Percentiles rank a stretch among this genome's conserved stretches.
These are phyloP conservation scores for Typhlichthys subterraneus DNA, from an alignment of 2,797 vertebrate genomes.

Conservation along the genomic window DNA sequence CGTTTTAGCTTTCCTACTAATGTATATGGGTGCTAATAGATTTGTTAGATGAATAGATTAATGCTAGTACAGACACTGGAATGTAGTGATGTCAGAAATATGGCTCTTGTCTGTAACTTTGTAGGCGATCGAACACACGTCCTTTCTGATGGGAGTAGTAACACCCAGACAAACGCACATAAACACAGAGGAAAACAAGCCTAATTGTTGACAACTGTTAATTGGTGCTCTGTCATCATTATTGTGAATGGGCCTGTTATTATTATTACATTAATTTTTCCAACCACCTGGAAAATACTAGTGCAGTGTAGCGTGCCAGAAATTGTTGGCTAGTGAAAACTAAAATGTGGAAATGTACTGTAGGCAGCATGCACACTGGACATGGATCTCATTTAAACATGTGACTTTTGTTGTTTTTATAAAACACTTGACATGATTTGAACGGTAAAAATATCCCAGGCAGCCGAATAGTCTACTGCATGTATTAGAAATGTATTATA, in stretches of 20 bases:
- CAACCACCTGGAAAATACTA: not conserved
- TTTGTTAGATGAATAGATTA: too few relatives aligned
- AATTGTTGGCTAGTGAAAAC: constrained; percentile 15
- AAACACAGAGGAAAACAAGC: too few relatives aligned
- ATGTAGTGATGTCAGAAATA: constrained; percentile 2
- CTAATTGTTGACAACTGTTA: not conserved
- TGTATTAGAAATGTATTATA: not conserved
- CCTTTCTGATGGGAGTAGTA: too few relatives aligned
- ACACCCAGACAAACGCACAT: too few relatives aligned
- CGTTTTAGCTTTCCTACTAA: too few relatives aligned
- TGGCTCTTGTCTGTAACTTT: constrained; percentile 48
- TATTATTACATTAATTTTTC: constrained; percentile 11
- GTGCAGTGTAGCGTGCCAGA: constrained; percentile 1
- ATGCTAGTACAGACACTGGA: too few relatives aligned
- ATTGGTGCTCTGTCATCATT: constrained; percentile 3
- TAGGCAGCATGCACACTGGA: constrained; percentile 23
- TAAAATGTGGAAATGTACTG: not conserved
- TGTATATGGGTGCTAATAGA: too few relatives aligned
- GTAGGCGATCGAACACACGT: not conserved
- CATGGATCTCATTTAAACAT: constrained; percentile 19
- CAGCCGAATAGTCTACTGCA: too few relatives aligned
- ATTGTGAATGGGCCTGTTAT: not conserved
- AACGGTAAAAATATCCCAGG: too few relatives aligned
- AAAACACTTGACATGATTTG: constrained; percentile 11
- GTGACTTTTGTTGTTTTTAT: constrained; percentile 6